Evolutionary conservation across 1,140 invertebrate genomes (phyloP), one percentile per base, ranked within the genome.

Genomic region (Macrobrachium rosenbergii): DNA sequence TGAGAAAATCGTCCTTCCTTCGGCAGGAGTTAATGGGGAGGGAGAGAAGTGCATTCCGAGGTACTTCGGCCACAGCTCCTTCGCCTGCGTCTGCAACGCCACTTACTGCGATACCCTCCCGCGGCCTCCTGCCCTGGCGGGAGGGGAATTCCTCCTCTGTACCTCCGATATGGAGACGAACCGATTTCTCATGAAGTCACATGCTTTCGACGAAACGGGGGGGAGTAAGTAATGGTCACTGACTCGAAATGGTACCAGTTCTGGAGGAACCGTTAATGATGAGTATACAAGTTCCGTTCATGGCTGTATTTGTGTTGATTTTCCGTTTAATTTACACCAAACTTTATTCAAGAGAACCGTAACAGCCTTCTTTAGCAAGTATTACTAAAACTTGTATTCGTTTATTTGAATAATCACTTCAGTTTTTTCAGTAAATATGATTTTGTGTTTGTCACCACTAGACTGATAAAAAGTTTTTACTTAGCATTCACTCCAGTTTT

Each of bases 51-150:
- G 85, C 79, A 45, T 82, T 11, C 85, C 85, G 5, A 28, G 72
- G 16, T 58, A 82, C 60, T 76, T 75, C 19, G 85, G 79, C 37
- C 23, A 63, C 77, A 64, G 58, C 10, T 87, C 85, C 37, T 81
- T 82, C 37, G 85, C 79, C 67, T 87, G 85, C 45, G 85, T 87
- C 78, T 87, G 85, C 78, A 87, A 87, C 69, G 64, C 85, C 67
- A 64, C 78, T 43, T 87, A 87, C 85, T 87, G 85, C 78, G 85
- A 87, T 64, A 80, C 77, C 11, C 28, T 87, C 16, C 67, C 69
- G 23, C 14, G 64, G 2, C 85, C 85, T 3, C 14, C 21, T 0
- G 14, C 28, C n/a, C 85, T 77, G 17, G 63, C 83, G 12, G 85
- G 63, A 19, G 84, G 84, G 3, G 11, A 63, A 28, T 81, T 62